Evolutionary conservation across 2,888 invertebrate genomes (phyloP), one percentile per base, ranked within the genome.

Genomic region (Archips crataeganus): DNA sequence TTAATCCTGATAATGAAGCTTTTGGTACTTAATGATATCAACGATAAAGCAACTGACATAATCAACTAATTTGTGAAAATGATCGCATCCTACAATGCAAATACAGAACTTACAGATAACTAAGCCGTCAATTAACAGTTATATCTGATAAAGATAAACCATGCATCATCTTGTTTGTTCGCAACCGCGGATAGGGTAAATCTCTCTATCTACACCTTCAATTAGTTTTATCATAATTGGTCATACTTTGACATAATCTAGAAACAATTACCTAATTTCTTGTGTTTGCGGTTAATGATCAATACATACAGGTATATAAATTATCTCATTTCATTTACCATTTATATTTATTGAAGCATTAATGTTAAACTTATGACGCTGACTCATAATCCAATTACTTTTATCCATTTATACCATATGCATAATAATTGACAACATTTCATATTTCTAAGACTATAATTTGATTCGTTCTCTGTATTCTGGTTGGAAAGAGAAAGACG

Each of bases 141-240:
- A 3, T 32, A 32, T 32, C 57, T 32, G 57, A 57, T 57, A 54
- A 49, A 49, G 9, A 6, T 49, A 54, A 61, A 36, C 39, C 36
- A 36, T 61, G 61, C 42, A 57, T 32, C 57, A 57, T 57, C 32
- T 57, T 57, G 57, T 57, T 57, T 57, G 32, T 32, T 57, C 57
- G 3, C 32, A 32, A 11, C 57, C 57, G 57, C 57, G 57, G 23
- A 23, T 54, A 2, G 9, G 9, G 15, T 11, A n/a, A 61, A 61
- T 34, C 60, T 13, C 60, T 13, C 11, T 34, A 62, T 62, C 62
- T 39, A 36, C 39, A 36, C 23, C 39, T 42, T 64, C 39, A 62
- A 62, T 36, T 36, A 42, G 39, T 32, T 57, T 57, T 57, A 57
- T 57, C 57, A 57, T 36, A 15, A 62, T 62, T 62, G 23, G 42